These are phyloP conservation scores for Drosophila cracens DNA, from an alignment of 2,888 invertebrate species.

Conservation along the genomic window DNA sequence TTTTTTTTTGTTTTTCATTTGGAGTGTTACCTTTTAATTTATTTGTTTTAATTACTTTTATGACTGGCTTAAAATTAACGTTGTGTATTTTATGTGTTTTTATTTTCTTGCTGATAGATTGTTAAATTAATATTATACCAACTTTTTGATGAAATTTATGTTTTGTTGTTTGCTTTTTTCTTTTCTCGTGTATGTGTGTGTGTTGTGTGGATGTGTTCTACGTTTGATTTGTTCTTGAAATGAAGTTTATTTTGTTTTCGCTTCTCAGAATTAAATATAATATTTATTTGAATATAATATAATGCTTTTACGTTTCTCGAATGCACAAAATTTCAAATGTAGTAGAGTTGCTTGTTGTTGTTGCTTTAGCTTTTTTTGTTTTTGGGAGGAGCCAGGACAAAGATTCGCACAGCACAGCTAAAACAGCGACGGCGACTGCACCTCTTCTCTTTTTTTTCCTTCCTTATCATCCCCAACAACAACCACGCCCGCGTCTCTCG, in stretches of 20 bases:
- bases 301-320: slow-evolving; percentile 80
- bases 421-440: slow-evolving; percentile 25
- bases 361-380: slow-evolving; percentile 21
- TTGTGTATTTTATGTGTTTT: slow-evolving; percentile 65
- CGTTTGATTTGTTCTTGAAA: slow-evolving; percentile 66
- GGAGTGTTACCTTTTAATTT: slow-evolving; percentile 60
- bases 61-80: slow-evolving; percentile 77
- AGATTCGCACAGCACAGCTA: slow-evolving; percentile 29
- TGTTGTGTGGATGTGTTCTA: slow-evolving; percentile 47
- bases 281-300: slow-evolving; percentile 83
- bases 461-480: slow-evolving; percentile 23
- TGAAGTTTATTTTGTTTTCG: slow-evolving; percentile 78
- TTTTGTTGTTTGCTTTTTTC: slow-evolving; percentile 15
- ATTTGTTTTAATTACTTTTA: slow-evolving; percentile 60
- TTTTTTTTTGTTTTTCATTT: slow-evolving; percentile 26
- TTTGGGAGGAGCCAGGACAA: slow-evolving; percentile 34
- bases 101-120: slow-evolving; percentile 57
- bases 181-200: slow-evolving; percentile 34
- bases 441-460: slow-evolving; percentile 1
- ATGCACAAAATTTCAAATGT: slow-evolving; percentile 82
- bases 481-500: slow-evolving; percentile 46
- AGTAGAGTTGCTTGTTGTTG: slow-evolving; percentile 60
- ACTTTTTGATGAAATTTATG: slow-evolving; percentile 53
- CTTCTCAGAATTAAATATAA: slow-evolving; percentile 82
- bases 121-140: slow-evolving; percentile 66